Conservation (phyloP, 2,797 vertebrate genomes). For the Pipistrellus nathusii region DNA sequence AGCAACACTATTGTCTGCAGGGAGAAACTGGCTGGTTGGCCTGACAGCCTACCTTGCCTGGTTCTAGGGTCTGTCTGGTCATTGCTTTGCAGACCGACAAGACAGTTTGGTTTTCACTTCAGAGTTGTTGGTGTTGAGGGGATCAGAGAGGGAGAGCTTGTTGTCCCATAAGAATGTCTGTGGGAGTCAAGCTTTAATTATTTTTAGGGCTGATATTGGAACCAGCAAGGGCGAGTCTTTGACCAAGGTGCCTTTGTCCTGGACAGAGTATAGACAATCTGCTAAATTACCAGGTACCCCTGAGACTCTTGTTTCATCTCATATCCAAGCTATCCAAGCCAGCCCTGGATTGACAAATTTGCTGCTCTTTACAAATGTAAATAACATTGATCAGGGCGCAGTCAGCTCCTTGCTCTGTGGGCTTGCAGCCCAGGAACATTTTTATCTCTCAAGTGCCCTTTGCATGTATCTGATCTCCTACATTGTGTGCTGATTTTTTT, state of each 20-base stretch:
- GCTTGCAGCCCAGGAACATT: neutral
- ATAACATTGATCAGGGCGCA: neutral
- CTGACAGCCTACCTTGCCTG: neutral
- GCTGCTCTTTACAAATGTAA: neutral
- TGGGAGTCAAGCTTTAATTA: conserved; percentile 10
- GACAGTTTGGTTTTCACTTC: neutral
- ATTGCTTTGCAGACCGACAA: neutral
- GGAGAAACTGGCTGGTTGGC: neutral
- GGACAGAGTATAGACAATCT: neutral
- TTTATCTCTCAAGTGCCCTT: conserved; percentile 26
- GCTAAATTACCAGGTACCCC: neutral
- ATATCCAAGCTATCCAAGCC: neutral
- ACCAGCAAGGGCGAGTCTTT: neutral
- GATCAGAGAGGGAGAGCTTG: neutral
- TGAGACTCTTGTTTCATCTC: neutral
- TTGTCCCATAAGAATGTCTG: neutral
- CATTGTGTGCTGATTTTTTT: neutral
- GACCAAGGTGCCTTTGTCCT: neutral
- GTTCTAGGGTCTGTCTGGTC: neutral
- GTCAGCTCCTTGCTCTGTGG: neutral
- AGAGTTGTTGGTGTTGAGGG: neutral
- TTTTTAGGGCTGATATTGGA: neutral
- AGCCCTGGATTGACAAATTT: neutral
- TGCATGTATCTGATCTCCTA: neutral
- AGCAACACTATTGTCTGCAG: neutral